Conservation (phyloP, 2,113 vertebrate genomes). For the Indicator indicator region DNA sequence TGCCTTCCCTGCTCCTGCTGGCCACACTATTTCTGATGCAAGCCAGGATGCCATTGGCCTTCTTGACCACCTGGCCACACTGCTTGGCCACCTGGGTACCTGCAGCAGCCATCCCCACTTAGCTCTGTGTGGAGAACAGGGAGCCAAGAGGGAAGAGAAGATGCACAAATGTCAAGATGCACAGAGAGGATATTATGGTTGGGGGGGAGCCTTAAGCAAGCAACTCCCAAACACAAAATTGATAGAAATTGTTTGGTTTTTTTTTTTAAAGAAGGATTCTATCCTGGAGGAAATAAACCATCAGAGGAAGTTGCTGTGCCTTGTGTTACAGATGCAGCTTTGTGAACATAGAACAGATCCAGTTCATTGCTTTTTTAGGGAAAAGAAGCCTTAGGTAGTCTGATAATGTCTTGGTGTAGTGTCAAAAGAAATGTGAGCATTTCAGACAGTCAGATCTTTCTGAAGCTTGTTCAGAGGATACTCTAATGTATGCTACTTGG, state of each 20-base stretch:
- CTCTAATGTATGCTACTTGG: not conserved
- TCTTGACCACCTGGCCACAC: too few relatives aligned
- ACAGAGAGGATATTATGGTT: not conserved
- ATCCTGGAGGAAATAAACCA: not conserved
- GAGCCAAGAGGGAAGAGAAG: not conserved
- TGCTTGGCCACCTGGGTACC: not conserved
- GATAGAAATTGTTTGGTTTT: not conserved
- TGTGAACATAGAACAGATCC: not conserved
- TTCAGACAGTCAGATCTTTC: slow-evolving; percentile 15
- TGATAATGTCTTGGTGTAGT: not conserved
- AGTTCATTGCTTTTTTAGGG: not conserved
- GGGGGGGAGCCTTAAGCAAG: not conserved
- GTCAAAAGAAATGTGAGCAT: not conserved
- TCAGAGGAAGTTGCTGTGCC: not conserved
- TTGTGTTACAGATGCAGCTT: not conserved
- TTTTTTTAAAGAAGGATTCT: not conserved
- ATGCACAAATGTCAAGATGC: not conserved
- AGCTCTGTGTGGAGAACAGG: not conserved
- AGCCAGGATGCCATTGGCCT: too few relatives aligned
- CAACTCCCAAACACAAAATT: not conserved
- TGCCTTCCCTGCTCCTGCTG: too few relatives aligned
- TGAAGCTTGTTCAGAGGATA: not conserved
- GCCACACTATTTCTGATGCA: too few relatives aligned
- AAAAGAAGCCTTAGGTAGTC: not conserved
- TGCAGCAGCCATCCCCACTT: not conserved